A percentile compares a stretch with the other conserved stretches of the same genome.
phyloP scores from a whole-genome alignment of 2,888 invertebrate species.

The Drosophila anomalata region DNA sequence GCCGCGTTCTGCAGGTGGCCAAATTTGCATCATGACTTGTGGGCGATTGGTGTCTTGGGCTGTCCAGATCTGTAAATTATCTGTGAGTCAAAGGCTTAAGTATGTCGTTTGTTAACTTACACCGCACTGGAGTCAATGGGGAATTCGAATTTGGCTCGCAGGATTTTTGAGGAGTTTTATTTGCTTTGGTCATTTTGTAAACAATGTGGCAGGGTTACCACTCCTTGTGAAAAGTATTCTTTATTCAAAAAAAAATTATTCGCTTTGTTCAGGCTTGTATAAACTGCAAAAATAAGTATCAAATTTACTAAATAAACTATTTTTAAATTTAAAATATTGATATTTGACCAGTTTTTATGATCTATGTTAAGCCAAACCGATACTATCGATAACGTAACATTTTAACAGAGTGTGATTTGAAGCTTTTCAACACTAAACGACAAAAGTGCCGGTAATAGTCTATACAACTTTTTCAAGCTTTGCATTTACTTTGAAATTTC shows the following conservation, averaged over 20 bases:
- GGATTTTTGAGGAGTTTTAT: constrained; percentile 42
- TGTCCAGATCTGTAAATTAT: constrained; percentile 65
- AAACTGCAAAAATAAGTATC: background rate
- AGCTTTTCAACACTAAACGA: constrained; percentile 6
- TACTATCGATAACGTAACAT: background rate
- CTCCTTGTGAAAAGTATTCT: background rate
- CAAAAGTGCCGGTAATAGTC: constrained; percentile 70
- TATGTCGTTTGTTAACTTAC: constrained; percentile 52
- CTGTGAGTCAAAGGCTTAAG: background rate
- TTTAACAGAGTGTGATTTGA: background rate
- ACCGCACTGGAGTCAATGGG: constrained; percentile 74
- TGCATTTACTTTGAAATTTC: constrained; percentile 39
- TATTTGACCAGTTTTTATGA: background rate
- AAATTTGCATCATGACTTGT: constrained; percentile 58
- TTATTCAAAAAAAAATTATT: background rate
- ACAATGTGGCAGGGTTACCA: constrained; percentile 8
- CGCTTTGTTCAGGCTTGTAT: background rate
- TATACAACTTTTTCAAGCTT: constrained; percentile 8
- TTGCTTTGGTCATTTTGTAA: constrained; percentile 36
- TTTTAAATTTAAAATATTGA: background rate
- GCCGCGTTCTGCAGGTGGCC: constrained; percentile 61
- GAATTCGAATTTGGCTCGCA: constrained; percentile 16
- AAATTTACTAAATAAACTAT: background rate
- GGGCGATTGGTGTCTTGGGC: constrained; percentile 54
- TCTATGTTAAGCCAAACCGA: background rate